Evolutionary conservation across 1,140 invertebrate species (phyloP).

Genomic region (Papilio machaon): DNA sequence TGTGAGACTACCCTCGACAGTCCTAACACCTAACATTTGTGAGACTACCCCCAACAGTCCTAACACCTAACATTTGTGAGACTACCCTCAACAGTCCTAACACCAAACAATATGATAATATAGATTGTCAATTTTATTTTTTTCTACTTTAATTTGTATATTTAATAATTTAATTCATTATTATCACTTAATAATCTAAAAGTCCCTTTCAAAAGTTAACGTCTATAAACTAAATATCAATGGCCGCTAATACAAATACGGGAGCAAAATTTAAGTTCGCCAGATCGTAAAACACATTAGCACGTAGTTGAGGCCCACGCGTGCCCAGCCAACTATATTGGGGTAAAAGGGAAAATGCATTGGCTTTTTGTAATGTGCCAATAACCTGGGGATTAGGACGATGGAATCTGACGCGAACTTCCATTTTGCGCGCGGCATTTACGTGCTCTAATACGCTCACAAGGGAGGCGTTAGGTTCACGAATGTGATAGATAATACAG

Average conservation of each 20-base stretch:
- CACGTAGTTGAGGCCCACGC: slow-evolving; percentile 65
- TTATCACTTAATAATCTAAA: neutral
- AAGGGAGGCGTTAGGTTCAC: slow-evolving; percentile 22
- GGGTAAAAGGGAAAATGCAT: slow-evolving; percentile 76
- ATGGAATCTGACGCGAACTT: slow-evolving; percentile 49
- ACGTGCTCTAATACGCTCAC: slow-evolving; percentile 34
- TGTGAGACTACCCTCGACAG: too few relatives aligned
- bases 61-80: too few relatives aligned
- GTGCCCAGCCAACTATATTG: slow-evolving; percentile 58
- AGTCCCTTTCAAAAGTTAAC: neutral
- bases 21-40: too few relatives aligned
- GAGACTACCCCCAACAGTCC: too few relatives aligned
- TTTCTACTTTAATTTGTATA: neutral
- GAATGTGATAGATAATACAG: slow-evolving; percentile 18
- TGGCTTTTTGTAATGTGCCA: slow-evolving; percentile 74
- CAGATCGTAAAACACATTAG: slow-evolving; percentile 75
- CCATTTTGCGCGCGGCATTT: slow-evolving; percentile 38
- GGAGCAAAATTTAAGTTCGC: slow-evolving; percentile 51
- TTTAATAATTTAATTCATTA: neutral
- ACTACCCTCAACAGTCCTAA: too few relatives aligned
- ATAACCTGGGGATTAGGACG: slow-evolving; percentile 69
- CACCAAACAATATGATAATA: neutral
- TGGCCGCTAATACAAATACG: slow-evolving; percentile 42
- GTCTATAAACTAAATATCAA: slow-evolving; percentile 47
- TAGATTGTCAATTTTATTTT: neutral